Evolutionary conservation across 1,140 invertebrate species (phyloP).

Genomic region (Caenorhabditis latens): DNA sequence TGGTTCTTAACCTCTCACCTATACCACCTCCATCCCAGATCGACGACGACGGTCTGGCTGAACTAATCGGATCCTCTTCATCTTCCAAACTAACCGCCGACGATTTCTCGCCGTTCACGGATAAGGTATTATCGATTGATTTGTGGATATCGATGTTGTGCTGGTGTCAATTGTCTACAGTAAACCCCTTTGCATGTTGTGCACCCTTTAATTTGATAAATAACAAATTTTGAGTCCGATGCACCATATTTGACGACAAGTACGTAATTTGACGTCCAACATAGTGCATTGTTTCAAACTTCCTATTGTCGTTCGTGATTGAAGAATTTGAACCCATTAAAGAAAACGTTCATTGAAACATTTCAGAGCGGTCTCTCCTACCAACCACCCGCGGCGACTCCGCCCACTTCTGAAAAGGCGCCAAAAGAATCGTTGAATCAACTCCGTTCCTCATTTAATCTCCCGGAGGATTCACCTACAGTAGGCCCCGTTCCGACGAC

Average conservation of each 20-base stretch:
- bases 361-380: conserved; percentile 69
- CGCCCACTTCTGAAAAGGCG: conserved; percentile 37
- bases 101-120: conserved; percentile 38
- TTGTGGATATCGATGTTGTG: background rate
- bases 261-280: background rate
- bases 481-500: conserved; percentile 5
- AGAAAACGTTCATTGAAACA: too few relatives aligned
- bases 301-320: background rate
- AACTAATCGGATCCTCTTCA: conserved; percentile 12
- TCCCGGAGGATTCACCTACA: conserved; percentile 64
- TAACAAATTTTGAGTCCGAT: too few relatives aligned
- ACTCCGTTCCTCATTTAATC: conserved; percentile 71
- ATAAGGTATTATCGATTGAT: background rate
- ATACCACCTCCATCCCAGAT: conserved; percentile 1
- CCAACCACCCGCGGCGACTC: conserved; percentile 49
- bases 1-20: background rate
- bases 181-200: background rate
- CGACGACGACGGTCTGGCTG: conserved; percentile 52
- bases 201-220: conserved; percentile 26
- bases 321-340: conserved; percentile 3
- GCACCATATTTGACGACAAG: too few relatives aligned
- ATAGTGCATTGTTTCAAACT: background rate
- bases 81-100: background rate
- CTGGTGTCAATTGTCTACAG: background rate
- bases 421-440: conserved; percentile 71